Percentiles rank a stretch among this genome's conserved stretches.
phyloP scores from a whole-genome alignment of 1,140 invertebrate species.

The Sarcophaga bullata region DNA sequence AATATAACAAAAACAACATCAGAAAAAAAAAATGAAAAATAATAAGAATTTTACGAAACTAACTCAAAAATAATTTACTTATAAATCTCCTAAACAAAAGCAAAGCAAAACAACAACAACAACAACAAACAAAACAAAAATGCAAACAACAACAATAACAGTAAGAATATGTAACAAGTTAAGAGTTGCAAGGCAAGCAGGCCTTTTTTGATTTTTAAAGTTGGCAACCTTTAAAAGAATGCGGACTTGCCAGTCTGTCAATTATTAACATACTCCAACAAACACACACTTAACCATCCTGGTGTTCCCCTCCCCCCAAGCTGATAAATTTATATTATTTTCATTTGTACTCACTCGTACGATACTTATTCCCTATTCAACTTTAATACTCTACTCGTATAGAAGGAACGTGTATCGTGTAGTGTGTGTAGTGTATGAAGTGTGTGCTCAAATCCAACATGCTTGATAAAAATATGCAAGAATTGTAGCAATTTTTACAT shows the following conservation, averaged over 20 bases:
- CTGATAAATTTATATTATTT: too few relatives aligned
- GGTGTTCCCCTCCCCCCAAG: background rate
- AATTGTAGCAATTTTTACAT: constrained; percentile 22
- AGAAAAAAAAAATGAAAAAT: background rate
- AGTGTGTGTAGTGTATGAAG: too few relatives aligned
- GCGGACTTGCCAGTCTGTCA: constrained; percentile 45
- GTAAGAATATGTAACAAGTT: constrained; percentile 32
- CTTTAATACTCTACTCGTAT: too few relatives aligned
- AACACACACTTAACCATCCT: background rate
- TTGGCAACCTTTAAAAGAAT: constrained; percentile 48
- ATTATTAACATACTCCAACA: background rate
- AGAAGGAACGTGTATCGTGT: too few relatives aligned
- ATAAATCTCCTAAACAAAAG: background rate
- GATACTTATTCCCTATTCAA: too few relatives aligned
- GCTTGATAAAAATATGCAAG: constrained; percentile 8
- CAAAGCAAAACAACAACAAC: background rate
- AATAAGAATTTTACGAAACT: constrained; percentile 32
- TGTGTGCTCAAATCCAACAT: background rate
- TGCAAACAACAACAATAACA: background rate
- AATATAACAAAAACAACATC: background rate
- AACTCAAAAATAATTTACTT: constrained; percentile 11
- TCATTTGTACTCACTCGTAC: too few relatives aligned
- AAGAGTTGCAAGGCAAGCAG: constrained; percentile 38
- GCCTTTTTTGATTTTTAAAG: constrained; percentile 39
- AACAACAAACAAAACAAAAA: constrained; percentile 24